These are phyloP conservation scores for Neogale vison DNA, from an alignment of 2,113 vertebrate genomes.

Conservation along the genomic window DNA sequence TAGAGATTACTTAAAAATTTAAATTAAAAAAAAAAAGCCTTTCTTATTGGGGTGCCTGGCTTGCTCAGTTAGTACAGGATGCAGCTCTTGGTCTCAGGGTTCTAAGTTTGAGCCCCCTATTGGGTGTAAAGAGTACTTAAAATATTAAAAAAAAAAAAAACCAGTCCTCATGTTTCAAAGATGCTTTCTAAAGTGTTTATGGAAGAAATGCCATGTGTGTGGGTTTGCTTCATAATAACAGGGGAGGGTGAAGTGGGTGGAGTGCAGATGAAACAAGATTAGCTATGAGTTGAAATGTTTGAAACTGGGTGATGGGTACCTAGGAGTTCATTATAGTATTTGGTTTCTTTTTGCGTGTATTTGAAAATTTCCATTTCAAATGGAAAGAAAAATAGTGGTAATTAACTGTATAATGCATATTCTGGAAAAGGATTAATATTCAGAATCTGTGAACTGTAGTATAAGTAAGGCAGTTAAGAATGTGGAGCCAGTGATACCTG, in stretches of 20 bases:
- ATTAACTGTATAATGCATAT: not conserved
- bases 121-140: not conserved
- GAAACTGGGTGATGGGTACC: not conserved
- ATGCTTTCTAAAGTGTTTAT: not conserved
- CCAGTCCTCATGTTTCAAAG: not conserved
- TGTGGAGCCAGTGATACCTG: not conserved
- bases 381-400: not conserved
- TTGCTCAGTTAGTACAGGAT: not conserved
- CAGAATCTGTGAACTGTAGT: not conserved
- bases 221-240: not conserved
- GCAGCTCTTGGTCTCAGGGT: not conserved
- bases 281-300: not conserved
- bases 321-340: not conserved
- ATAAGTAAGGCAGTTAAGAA: not conserved
- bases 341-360: not conserved
- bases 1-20: not conserved
- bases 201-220: not conserved
- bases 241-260: not conserved
- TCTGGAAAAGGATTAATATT: not conserved
- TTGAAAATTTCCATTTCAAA: constrained; percentile 46
- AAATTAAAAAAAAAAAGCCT: not conserved
- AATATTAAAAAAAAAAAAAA: not conserved
- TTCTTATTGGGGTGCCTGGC: not conserved
- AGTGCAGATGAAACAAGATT: not conserved
- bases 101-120: not conserved